Base-by-base conservation (phyloP, 2,797 vertebrate species). In the Falco berigora region DNA sequence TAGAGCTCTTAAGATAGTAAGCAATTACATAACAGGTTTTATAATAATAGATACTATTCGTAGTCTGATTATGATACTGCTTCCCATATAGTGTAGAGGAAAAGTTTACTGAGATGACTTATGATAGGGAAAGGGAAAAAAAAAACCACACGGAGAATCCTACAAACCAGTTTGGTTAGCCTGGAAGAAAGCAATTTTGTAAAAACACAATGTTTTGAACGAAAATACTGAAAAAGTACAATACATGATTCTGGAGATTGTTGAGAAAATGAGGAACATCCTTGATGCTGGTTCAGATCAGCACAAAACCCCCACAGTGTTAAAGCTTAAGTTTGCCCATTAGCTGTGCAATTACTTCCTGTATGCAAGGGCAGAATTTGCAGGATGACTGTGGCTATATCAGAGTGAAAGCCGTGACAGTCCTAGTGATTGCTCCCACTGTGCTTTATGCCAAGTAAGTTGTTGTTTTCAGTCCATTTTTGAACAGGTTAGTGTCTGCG, bases 401-500 rank as follows among this genome's bases (percentile, higher is more conserved):
- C 47, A 56, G 44, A 53, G 23, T 73, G 62, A 78, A 78, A 61
- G 24, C 34, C 15, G 1, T 59, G 24, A 23, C 46, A 27, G 24
- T 69, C 47, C 12, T 50, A 36, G 10, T 52, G 64, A n/a, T 38
- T 55, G 16, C 75, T 91, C 20, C 24, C 38, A 59, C 25, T 88
- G 66, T 36, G 10, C 20, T 52, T 66, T 52, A 40, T 32, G 36
- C n/a, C 63, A n/a, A 36, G 28, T 66, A 28, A 55, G 15, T 63
- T 73, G 30, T 76, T 5, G 12, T 74, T 80, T 83, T 75, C 56
- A 71, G 44, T 55, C 21, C 5, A 8, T 53, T 94, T 81, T 64
- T 13, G 0, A 64, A n/a, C 14, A 20, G 5, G 3, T 59, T 76
- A 30, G 5, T 30, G 12, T 77, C 47, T 2, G 0, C 21, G 12